Evolutionary conservation across 2,888 invertebrate species (phyloP).

Genomic region (Callosobruchus maculatus): DNA sequence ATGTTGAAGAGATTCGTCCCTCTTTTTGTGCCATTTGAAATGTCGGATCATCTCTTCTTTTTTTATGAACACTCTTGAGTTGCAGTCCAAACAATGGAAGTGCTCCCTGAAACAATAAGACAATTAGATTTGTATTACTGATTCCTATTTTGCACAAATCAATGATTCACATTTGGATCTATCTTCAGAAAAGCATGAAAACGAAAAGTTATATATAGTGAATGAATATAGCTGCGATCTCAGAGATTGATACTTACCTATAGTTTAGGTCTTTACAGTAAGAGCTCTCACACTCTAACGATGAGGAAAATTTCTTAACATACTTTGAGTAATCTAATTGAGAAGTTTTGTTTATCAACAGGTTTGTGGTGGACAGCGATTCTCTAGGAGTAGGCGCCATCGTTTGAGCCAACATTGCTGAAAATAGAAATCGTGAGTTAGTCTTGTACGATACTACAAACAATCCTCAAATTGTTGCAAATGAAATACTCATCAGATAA

Average conservation of each 20-base stretch:
- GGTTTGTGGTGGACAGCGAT: slow-evolving; percentile 52
- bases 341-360: slow-evolving; percentile 59
- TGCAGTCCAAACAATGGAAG: slow-evolving; percentile 86
- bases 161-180: too few species aligned
- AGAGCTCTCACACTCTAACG: slow-evolving; percentile 77
- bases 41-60: slow-evolving; percentile 99
- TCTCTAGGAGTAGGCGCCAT: slow-evolving; percentile 46
- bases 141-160: too few species aligned
- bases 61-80: slow-evolving; percentile 84
- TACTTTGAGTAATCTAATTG: slow-evolving; percentile 85
- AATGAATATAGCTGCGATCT: too few species aligned
- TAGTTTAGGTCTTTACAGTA: slow-evolving; percentile 88
- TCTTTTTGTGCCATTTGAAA: slow-evolving; percentile 98
- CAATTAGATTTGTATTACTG: too few species aligned
- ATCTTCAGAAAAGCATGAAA: too few species aligned
- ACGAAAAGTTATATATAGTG: too few species aligned
- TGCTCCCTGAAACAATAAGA: slow-evolving; percentile 73
- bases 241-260: slow-evolving; percentile 48
- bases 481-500: neutral
- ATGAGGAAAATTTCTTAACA: slow-evolving; percentile 78
- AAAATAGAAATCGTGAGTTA: slow-evolving; percentile 30
- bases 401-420: slow-evolving; percentile 56
- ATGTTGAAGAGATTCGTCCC: slow-evolving; percentile 93
- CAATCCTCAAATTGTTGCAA: neutral
- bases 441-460: neutral